A percentile compares a stretch with the other conserved stretches of the same genome.
phyloP scores from a whole-genome alignment of 2,888 invertebrate species.

The Dinocampus coccinellae region DNA sequence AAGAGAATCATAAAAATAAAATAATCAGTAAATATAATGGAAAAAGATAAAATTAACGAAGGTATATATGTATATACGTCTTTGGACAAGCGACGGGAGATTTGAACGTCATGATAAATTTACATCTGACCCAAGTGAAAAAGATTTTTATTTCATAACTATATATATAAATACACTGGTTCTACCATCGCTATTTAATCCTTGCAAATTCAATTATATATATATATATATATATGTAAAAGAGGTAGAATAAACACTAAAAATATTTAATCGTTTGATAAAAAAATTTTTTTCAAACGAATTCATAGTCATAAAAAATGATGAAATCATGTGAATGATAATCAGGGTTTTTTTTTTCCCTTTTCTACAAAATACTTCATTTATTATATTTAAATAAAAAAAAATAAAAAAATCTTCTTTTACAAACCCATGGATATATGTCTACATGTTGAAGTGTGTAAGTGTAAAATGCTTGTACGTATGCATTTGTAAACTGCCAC shows the following conservation, averaged over 20 bases:
- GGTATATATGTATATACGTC: background rate
- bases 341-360: too few relatives aligned
- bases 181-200: background rate
- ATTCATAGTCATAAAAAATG: too few relatives aligned
- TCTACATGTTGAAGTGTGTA: background rate
- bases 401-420: too few relatives aligned
- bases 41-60: constrained; percentile 55
- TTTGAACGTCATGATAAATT: constrained; percentile 61
- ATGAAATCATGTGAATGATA: too few relatives aligned
- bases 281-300: too few relatives aligned
- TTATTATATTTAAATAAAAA: too few relatives aligned
- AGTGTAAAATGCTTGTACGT: constrained; percentile 4
- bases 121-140: constrained; percentile 49
- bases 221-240: too few relatives aligned
- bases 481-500: background rate
- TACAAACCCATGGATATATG: too few relatives aligned
- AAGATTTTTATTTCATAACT: background rate
- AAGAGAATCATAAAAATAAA: constrained; percentile 36
- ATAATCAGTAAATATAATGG: constrained; percentile 34
- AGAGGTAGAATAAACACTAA: too few relatives aligned
- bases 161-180: background rate
- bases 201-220: too few relatives aligned
- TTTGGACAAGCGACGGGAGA: constrained; percentile 47
- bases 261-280: too few relatives aligned
- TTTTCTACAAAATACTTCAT: too few relatives aligned